Percentiles rank a stretch among this genome's conserved stretches.
Conservation (phyloP, 2,888 invertebrate species). For the Rhaphigaster nebulosa region DNA sequence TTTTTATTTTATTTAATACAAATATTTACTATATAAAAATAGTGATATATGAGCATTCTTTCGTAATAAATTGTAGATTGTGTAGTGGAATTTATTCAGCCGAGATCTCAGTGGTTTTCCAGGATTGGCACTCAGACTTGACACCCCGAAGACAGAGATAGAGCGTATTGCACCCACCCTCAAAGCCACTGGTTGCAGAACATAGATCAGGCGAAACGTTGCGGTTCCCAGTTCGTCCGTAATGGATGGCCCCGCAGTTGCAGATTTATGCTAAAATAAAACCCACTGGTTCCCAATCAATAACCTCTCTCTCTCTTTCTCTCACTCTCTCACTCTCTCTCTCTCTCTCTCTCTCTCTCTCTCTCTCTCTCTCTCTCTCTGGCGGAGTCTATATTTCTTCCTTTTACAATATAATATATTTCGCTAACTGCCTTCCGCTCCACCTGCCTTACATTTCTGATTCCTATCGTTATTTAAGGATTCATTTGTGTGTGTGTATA, state of each 20-base stretch:
- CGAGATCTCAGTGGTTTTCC: background rate
- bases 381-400: background rate
- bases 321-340: too few species aligned
- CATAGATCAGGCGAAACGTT: constrained; percentile 40
- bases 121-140: background rate
- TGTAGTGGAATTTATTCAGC: too few species aligned
- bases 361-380: too few species aligned
- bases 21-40: too few species aligned
- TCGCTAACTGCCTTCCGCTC: background rate
- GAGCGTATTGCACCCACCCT: background rate
- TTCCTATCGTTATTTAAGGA: background rate
- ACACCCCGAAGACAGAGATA: background rate
- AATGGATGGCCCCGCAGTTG: constrained; percentile 23
- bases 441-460: background rate
- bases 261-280: constrained; percentile 46
- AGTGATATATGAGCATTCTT: too few species aligned
- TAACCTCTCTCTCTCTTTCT: background rate
- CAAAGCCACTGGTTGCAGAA: constrained; percentile 24
- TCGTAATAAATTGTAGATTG: too few species aligned
- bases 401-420: background rate
- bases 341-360: too few species aligned
- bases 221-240: background rate
- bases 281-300: background rate
- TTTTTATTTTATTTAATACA: too few species aligned
- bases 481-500: too few species aligned